Base-by-base conservation (phyloP, 2,888 invertebrate genomes). In the Sarcophaga subvicina region DNA sequence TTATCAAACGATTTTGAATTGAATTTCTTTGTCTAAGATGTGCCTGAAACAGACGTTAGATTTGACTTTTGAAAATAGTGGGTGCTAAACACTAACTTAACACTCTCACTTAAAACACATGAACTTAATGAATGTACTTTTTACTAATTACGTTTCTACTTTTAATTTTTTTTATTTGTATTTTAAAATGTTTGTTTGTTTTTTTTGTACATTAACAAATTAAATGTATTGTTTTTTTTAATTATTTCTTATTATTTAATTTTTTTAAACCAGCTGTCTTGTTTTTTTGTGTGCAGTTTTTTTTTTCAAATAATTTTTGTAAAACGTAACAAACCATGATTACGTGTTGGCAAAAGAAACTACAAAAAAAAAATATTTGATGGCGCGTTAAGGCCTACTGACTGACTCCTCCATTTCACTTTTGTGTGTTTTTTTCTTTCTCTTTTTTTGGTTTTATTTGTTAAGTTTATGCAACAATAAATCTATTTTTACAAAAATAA, bases 381-480 rank as follows among this genome's bases (percentile, higher is more conserved):
- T 12, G 47, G 49, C 22, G 22, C 20, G 27, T 83, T 69, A 11
- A 83, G 73, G 79, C 83, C 83, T 75, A 84, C 73, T 84, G 75
- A 84, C 75, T 54, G 54, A 54, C 54, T 54, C 54, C 54, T 84
- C 47, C 59, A 80, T 67, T 54, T 37, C 37, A 37, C 37, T 54
- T 54, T 54, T 12, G 12, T 17, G 3, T 54, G 4, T 14, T 54
- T 54, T 54, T 54, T 54, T 14, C 4, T 49, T 0, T 54, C n/a
- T n/a, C n/a, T 12, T 49, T 49, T 49, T 12, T 49, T 49, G 6
- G 11, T 12, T 49, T 80, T 80, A 25, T 66, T 66, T 62, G n/a
- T 45, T 67, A 67, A 60, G 60, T 80, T 80, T 80, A 80, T 80
- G 73, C 80, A 80, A 80, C 80, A 80, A 67, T 80, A 80, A 80